These are phyloP conservation scores for Malurus melanocephalus DNA, from an alignment of 2,113 vertebrate species.

Conservation along the genomic window DNA sequence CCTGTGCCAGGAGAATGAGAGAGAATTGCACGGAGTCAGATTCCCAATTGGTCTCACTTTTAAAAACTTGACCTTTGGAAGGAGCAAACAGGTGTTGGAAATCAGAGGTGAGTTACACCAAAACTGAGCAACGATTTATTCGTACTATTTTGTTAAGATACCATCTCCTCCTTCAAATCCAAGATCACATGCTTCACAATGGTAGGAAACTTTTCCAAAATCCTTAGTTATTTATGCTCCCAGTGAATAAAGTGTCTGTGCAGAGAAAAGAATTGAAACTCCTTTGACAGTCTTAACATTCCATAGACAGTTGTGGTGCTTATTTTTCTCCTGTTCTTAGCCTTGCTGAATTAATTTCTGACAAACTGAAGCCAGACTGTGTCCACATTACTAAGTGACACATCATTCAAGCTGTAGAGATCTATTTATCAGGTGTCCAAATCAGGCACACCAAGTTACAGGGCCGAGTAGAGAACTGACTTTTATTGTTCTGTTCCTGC, in stretches of 20 bases:
- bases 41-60: neutral
- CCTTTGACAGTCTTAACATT: neutral
- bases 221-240: neutral
- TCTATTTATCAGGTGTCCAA: neutral
- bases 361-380: neutral
- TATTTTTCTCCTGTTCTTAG: neutral
- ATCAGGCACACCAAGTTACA: neutral
- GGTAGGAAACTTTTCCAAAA: neutral
- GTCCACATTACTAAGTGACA: neutral
- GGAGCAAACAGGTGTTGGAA: neutral
- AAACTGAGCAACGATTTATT: neutral
- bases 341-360: neutral
- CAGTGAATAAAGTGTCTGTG: neutral
- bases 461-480: neutral
- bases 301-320: neutral
- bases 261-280: neutral
- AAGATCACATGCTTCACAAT: neutral
- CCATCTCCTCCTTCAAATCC: neutral
- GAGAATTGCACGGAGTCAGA: neutral
- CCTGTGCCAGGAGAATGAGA: neutral
- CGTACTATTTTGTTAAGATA: neutral
- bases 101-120: neutral
- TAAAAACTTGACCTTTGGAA: neutral
- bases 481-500: slow-evolving; percentile 1
- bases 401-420: neutral